Base-by-base conservation (phyloP, 2,888 invertebrate genomes). In the Eurois occulta region DNA sequence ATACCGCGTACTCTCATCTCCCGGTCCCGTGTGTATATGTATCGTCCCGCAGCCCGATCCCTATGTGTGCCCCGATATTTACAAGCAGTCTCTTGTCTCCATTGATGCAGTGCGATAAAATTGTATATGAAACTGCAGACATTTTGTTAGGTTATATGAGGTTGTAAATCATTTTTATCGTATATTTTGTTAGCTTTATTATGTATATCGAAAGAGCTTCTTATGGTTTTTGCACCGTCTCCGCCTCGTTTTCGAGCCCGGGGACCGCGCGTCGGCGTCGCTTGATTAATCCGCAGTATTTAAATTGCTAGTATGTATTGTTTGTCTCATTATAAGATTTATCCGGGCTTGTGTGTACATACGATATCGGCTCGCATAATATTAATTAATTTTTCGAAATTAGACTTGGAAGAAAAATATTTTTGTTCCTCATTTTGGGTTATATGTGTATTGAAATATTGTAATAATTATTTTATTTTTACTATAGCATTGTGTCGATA, bases 181-280 rank as follows among this genome's bases (percentile, higher is more conserved):
- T 96, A 94, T 96, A 95, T 95, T 96, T 96, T 96, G 94, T 96
- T 96, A 95, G 96, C 94, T 95, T 95, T 96, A 95, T 96, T 95
- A 93, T 92, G 92, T 94, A 92, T 94, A 94, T 94, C 90, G 90
- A 92, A 87, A 91, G 93, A 94, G 94, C 94, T 95, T 94, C 94
- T 94, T 94, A 91, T 92, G 92, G 89, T 92, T 92, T 91, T 91
- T 90, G 89, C 90, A 88, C 86, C 81, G 89, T 83, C 83, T 87
- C 83, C 87, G 87, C 90, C 91, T 93, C 90, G 89, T 91, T 91
- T 92, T 91, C 89, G 92, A 93, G 94, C 86, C 87, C 77, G 81
- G 73, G 79, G 83, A 79, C 86, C 74, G 69, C 83, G 83, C 82
- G 85, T 89, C 88, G 91, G 83, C 84, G 85, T 89, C 87, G 91